Percentiles rank a stretch among this genome's conserved stretches.
phyloP scores from a whole-genome alignment of 2,888 invertebrate species.

The Volucella bombylans region DNA sequence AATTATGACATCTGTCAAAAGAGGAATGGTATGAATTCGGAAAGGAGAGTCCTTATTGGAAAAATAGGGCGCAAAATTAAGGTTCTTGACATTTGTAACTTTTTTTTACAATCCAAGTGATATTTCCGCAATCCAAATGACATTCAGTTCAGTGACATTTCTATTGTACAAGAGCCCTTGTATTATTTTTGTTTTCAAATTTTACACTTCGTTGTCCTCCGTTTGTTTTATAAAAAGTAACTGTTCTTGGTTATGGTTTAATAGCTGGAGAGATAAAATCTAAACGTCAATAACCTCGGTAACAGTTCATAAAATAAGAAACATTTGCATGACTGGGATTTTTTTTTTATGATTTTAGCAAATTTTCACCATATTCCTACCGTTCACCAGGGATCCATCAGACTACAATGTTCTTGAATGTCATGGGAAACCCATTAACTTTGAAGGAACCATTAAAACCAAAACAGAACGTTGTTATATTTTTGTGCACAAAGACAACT shows the following conservation, averaged over 20 bases:
- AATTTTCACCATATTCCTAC: not conserved
- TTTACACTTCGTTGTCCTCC: no score
- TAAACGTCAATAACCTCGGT: not conserved
- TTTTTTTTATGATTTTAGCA: slow-evolving; percentile 14
- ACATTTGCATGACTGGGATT: not conserved
- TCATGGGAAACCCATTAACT: slow-evolving; percentile 9
- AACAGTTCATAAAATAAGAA: not conserved
- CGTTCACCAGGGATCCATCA: not conserved
- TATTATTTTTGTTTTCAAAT: no score
- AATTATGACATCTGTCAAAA: no score
- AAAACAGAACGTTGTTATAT: not conserved
- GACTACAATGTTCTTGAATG: not conserved
- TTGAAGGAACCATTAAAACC: slow-evolving; percentile 1
- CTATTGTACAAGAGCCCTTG: no score
- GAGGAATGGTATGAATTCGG: no score
- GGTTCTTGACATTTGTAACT: no score
- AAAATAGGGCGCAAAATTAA: no score
- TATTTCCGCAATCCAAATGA: no score
- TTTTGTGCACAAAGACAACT: slow-evolving; percentile 1
- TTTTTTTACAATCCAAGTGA: no score
- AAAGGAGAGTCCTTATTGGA: no score
- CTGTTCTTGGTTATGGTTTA: not conserved
- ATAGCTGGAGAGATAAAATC: not conserved
- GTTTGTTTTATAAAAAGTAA: no score
- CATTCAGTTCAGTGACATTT: no score